Conservation (phyloP, 2,888 invertebrate genomes). For the Himalopsyche japonica region DNA sequence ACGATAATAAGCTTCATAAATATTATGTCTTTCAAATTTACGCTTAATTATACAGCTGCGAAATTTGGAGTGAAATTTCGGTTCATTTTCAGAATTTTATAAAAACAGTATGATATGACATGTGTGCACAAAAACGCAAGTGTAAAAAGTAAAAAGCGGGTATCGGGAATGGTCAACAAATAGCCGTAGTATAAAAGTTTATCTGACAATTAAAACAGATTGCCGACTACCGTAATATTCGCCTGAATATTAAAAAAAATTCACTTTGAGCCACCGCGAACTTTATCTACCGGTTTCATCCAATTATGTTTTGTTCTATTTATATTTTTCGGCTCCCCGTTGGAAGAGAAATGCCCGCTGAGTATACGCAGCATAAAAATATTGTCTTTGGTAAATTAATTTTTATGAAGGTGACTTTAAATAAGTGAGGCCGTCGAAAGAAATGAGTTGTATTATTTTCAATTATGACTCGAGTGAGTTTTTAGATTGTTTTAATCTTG, state of each 20-base stretch:
- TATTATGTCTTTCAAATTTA: too few relatives aligned
- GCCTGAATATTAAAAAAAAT: not conserved
- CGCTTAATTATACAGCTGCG: too few relatives aligned
- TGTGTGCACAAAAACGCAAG: too few relatives aligned
- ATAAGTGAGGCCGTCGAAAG: not conserved
- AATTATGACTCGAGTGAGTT: not conserved
- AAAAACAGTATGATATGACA: too few relatives aligned
- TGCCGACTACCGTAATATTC: not conserved
- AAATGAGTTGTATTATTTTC: not conserved
- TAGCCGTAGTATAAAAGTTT: not conserved
- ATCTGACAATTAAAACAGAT: not conserved
- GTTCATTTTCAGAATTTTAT: too few relatives aligned
- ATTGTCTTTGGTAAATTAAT: not conserved
- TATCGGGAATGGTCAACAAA: not conserved
- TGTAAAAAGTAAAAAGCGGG: too few relatives aligned
- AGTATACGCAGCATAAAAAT: not conserved
- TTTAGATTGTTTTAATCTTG: not conserved
- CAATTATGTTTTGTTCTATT: not conserved
- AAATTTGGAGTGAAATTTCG: too few relatives aligned
- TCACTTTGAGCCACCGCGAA: not conserved
- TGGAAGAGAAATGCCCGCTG: not conserved
- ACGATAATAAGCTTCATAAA: too few relatives aligned
- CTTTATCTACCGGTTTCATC: not conserved
- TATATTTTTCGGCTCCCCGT: not conserved
- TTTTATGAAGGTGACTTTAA: not conserved